A percentile compares a stretch with the other conserved stretches of the same genome.
phyloP scores from a whole-genome alignment of 2,113 vertebrate genomes.

The Mirounga angustirostris region DNA sequence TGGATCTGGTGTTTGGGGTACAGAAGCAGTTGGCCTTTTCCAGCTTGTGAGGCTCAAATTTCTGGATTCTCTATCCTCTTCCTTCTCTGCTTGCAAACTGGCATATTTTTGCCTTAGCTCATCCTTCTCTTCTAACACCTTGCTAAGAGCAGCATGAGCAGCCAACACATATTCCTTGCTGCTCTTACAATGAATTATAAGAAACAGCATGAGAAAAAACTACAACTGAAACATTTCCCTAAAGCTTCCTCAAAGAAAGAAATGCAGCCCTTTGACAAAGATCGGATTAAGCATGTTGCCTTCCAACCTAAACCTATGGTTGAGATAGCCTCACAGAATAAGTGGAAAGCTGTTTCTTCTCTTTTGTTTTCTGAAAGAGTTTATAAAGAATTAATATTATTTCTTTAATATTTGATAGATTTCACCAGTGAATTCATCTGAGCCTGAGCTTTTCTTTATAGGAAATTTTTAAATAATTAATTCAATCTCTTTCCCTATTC shows the following conservation, averaged over 20 bases:
- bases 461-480: neutral
- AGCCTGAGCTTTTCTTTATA: neutral
- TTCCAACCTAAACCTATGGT: neutral
- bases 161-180: constrained; percentile 24
- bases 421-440: neutral
- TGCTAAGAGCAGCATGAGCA: constrained; percentile 63
- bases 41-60: constrained; percentile 65
- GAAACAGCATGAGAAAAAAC: constrained; percentile 21
- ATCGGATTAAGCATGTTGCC: neutral
- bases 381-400: neutral
- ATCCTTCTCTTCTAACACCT: constrained; percentile 76
- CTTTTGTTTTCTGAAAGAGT: neutral
- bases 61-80: constrained; percentile 66
- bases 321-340: constrained; percentile 15
- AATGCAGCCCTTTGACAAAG: constrained; percentile 31
- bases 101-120: constrained; percentile 74
- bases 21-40: constrained; percentile 65
- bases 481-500: neutral
- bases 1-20: constrained; percentile 8
- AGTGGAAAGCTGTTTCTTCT: neutral
- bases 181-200: constrained; percentile 50
- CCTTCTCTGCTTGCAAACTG: constrained; percentile 76
- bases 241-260: constrained; percentile 24
- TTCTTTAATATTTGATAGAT: constrained; percentile 29
- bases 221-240: neutral